phyloP scores from a whole-genome alignment of 2,113 vertebrate species.

The Meleagris gallopavo region DNA sequence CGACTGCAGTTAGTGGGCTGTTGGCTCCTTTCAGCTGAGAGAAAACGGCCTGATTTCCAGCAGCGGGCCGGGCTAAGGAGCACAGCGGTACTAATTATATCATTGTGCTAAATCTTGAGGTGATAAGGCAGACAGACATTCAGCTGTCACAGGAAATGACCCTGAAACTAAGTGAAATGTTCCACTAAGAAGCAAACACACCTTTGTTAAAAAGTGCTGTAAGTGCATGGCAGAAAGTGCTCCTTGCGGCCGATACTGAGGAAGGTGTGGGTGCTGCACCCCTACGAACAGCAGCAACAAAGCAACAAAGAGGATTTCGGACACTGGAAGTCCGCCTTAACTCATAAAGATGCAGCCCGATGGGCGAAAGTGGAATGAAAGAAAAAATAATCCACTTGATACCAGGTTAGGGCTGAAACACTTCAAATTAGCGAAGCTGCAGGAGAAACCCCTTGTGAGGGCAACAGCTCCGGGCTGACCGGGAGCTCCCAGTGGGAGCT shows the following conservation, averaged over 20 bases:
- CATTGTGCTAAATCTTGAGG: constrained; percentile 42
- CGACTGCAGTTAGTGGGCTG: background rate
- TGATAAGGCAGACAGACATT: constrained; percentile 56
- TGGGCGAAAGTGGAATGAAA: background rate
- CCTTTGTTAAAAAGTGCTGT: background rate
- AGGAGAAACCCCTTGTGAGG: background rate
- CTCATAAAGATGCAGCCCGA: background rate
- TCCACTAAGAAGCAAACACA: constrained; percentile 11
- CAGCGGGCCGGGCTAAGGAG: constrained; percentile 40
- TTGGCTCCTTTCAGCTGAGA: background rate
- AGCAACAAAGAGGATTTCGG: background rate
- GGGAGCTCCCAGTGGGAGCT: background rate
- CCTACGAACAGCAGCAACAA: background rate
- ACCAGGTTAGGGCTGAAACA: background rate
- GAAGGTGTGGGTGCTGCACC: background rate
- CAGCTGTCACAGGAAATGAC: constrained; percentile 59
- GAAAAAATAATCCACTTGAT: background rate
- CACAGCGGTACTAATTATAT: constrained; percentile 45
- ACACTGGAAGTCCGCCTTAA: background rate
- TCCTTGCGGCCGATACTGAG: background rate
- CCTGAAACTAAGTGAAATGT: constrained; percentile 48
- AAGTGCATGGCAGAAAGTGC: background rate
- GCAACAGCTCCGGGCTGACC: accelerated
- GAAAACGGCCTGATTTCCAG: background rate
- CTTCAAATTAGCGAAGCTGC: background rate